phyloP scores from a whole-genome alignment of 2,888 invertebrate species.

The Campoletis raptor region DNA sequence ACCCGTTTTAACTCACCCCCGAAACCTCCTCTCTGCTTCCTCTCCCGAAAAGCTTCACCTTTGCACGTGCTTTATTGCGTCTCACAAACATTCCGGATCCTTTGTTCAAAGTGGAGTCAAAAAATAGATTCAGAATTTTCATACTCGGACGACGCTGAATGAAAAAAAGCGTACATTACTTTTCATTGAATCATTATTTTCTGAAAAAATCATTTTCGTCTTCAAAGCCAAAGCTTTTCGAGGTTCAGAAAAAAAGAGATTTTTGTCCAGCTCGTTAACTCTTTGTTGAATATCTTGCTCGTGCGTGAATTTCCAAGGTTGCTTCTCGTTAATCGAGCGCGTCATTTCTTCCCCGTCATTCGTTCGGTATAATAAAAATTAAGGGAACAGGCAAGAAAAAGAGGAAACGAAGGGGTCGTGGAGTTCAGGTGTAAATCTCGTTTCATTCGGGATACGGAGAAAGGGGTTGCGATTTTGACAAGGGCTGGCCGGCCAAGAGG shows the following conservation, averaged over 20 bases:
- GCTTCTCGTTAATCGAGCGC: conserved; percentile 80
- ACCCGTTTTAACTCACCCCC: conserved; percentile 72
- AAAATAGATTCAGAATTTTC: conserved; percentile 44
- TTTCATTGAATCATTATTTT: background rate
- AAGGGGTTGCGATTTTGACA: conserved; percentile 75
- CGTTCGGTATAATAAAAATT: conserved; percentile 82
- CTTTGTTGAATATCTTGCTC: background rate
- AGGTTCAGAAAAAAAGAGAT: background rate
- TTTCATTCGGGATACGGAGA: conserved; percentile 73
- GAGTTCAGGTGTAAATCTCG: conserved; percentile 66
- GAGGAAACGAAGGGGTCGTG: conserved; percentile 69
- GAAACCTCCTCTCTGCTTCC: conserved; percentile 56
- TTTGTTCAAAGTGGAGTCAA: conserved; percentile 53
- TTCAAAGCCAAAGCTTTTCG: too few relatives aligned
- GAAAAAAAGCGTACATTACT: background rate
- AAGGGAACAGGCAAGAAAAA: conserved; percentile 70
- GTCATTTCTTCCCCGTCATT: conserved; percentile 80
- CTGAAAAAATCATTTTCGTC: background rate
- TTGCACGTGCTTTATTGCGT: conserved; percentile 75
- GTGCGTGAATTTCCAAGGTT: conserved; percentile 69
- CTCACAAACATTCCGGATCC: conserved; percentile 42
- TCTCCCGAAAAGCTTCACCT: conserved; percentile 76
- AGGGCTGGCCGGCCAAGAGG: conserved; percentile 42
- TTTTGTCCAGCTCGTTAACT: background rate
- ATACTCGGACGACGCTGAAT: background rate